Base-by-base conservation (phyloP, 2,888 invertebrate genomes). In the Leptinotarsa rubiginosa region DNA sequence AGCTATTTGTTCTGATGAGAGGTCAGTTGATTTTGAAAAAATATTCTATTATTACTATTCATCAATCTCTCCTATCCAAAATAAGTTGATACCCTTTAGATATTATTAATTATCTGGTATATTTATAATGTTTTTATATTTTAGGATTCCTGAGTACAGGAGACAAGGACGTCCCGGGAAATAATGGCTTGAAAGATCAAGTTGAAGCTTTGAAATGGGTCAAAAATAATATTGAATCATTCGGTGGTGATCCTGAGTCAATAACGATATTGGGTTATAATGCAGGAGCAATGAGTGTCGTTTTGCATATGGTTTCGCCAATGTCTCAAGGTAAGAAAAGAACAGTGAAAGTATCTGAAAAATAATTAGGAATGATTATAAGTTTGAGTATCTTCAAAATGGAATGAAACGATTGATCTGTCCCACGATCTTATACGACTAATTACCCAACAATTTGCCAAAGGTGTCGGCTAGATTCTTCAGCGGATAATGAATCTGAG, bases 161-260 rank as follows among this genome's bases (percentile, higher is more conserved):
- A 0, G 93, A 93, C 65, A 88, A 89, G 65, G 87, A 90, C 65
- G 92, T 92, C 0, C 91, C 93, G 0, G 94, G 94, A 1, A 94
- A 94, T 84, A 90, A 91, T 79, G 94, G 92, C 0, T 86, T 93
- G 56, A 94, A 93, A 84, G 94, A 94, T 85, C 93, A 94, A 86
- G 93, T 93, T 1, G 87, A 88, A 12, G 92, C 91, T 0, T 84
- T 94, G 75, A 90, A 90, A 77, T 94, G 93, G 93, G 87, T 94
- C 0, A 89, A 91, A 82, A 84, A 90, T 59, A 93, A 94, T 81
- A 93, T 94, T 67, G 90, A 88, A 0, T 87, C 90, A 0, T 94
- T 94, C 82, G 93, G 94, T 0, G 94, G 94, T 2, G 91, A 94
- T 87, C 91, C 92, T 0, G 87, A 89, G 78, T 87, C 87, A 0